Conservation (phyloP, 2,797 vertebrate species). For the Strix occidentalis region DNA sequence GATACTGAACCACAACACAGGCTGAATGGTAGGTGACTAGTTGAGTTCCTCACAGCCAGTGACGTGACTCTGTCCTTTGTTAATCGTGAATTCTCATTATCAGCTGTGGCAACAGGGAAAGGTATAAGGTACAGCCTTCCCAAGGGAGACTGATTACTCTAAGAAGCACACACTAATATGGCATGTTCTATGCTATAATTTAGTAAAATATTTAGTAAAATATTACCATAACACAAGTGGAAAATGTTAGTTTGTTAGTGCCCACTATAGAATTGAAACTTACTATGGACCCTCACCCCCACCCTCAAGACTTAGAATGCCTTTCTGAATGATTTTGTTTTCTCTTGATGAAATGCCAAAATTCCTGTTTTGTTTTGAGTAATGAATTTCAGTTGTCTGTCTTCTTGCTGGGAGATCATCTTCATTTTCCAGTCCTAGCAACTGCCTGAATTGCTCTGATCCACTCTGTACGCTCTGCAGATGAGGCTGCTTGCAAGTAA, state of each 20-base stretch:
- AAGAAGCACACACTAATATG: not conserved
- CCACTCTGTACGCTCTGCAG: slow-evolving; percentile 91
- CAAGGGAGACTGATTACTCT: not conserved
- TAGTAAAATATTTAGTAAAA: slow-evolving; percentile 35
- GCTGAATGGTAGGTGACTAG: not conserved
- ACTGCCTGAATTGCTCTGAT: slow-evolving; percentile 91
- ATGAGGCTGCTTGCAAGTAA: slow-evolving; percentile 89
- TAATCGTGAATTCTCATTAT: not conserved
- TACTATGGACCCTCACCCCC: not conserved
- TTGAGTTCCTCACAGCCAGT: not conserved
- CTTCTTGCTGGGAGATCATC: not conserved
- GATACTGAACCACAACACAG: not conserved
- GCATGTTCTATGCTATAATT: not conserved
- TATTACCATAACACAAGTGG: not conserved
- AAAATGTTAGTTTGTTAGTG: slow-evolving; percentile 30
- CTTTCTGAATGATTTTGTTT: not conserved
- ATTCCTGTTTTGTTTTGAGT: not conserved
- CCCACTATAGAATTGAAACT: not conserved
- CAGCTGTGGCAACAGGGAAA: not conserved
- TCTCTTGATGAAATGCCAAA: not conserved
- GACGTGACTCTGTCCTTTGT: not conserved
- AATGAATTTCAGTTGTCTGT: not conserved
- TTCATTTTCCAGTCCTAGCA: slow-evolving; percentile 89
- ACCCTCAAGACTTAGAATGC: not conserved
- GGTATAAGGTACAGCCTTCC: not conserved